Base-by-base conservation (phyloP, 2,888 invertebrate species). In the Xestia ashworthii region DNA sequence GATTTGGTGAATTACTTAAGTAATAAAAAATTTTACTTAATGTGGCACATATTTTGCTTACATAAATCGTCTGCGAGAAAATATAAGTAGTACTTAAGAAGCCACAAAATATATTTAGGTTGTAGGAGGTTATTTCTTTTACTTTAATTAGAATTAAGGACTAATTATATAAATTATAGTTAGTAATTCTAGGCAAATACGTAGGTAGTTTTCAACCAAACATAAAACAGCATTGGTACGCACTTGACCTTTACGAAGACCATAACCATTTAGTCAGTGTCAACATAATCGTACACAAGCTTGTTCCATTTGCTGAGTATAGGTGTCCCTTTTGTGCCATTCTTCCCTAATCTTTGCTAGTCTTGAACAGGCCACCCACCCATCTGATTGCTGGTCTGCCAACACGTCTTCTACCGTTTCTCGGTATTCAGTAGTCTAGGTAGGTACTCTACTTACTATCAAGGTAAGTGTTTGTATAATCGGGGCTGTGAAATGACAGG, bases 31-130 rank as follows among this genome's bases (percentile, higher is more conserved):
- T 55, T n/a, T 55, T 41, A 55, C 46, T 48, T 16, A 53, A 81
- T 73, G 46, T 41, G 32, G n/a, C n/a, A 32, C 53, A 41, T 38
- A 80, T 64, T 64, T 73, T 55, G 55, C 46, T 53, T 22, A 74
- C 16, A 74, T 58, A 74, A 55, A 78, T 65, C 48, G n/a, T 48
- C 1, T 19, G 25, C 19, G 16, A 53, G 6, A 38, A 44, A 69
- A 69, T 22, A 41, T 69, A 58, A 79, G 48, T 44, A 50, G 16
- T 32, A 48, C 32, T 48, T 58, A 16, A n/a, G 44, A 71, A 53
- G 16, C 6, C 60, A 32, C 41, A 41, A 69, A 53, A 80, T 53
- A 60, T 71, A 53, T 46, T 50, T 38, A 46, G 48, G 22, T 25
- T 2, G 44, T 46, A 3, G 0, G 12, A n/a, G n/a, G n/a, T 46